Conservation (phyloP, 2,797 vertebrate species). For the Rhynchotus rufescens region DNA sequence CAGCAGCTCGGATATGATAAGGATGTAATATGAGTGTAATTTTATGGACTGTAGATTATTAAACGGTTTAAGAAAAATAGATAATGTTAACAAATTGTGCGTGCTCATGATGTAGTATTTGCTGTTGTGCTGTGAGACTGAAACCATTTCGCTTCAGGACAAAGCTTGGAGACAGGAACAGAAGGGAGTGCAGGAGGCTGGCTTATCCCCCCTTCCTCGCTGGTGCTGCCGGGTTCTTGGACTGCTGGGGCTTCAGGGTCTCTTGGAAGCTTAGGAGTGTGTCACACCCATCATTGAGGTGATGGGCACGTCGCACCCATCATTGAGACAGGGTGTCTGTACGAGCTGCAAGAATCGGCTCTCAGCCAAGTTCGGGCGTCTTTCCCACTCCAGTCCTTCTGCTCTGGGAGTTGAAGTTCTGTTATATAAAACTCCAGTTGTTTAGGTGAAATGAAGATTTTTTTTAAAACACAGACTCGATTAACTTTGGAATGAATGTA, state of each 20-base stretch:
- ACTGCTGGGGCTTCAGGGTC: neutral
- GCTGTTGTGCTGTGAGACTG: neutral
- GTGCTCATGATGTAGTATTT: neutral
- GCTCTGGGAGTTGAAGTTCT: neutral
- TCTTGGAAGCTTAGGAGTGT: neutral
- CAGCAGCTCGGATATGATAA: neutral
- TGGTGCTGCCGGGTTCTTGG: neutral
- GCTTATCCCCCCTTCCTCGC: neutral
- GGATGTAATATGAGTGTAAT: neutral
- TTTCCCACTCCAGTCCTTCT: neutral
- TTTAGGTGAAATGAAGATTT: neutral
- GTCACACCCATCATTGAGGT: no score
- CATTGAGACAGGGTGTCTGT: neutral
- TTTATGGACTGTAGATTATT: neutral
- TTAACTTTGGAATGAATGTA: neutral
- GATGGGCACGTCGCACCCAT: no score
- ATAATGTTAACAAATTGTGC: accelerated
- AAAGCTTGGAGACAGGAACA: neutral
- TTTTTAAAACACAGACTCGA: neutral
- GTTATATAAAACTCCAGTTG: neutral
- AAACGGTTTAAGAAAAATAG: accelerated
- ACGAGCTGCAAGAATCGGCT: neutral
- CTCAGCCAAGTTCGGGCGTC: neutral
- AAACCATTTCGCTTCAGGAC: neutral
- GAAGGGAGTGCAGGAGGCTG: neutral